Evolutionary conservation across 2,113 vertebrate species (phyloP).

Genomic region (Marmota monax): DNA sequence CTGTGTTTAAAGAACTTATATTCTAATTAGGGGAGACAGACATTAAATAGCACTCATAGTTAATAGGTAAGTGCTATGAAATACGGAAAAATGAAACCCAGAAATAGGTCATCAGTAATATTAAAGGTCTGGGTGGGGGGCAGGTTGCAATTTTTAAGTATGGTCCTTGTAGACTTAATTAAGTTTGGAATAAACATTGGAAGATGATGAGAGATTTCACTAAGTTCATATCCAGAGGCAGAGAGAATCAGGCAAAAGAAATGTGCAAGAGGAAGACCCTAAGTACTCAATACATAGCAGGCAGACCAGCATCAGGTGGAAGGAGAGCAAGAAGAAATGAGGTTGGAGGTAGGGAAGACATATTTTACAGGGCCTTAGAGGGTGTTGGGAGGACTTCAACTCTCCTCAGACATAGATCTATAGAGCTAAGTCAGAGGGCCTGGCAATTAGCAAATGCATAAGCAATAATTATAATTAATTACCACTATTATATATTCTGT

Average conservation of each 20-base stretch:
- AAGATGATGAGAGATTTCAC: not conserved
- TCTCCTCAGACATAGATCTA: not conserved
- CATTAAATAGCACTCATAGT: not conserved
- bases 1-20: not conserved
- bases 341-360: not conserved
- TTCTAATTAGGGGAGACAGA: not conserved
- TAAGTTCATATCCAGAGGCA: not conserved
- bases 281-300: not conserved
- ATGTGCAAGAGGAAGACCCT: not conserved
- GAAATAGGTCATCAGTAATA: not conserved
- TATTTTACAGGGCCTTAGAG: fast-evolving
- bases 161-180: too few species aligned
- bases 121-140: fast-evolving
- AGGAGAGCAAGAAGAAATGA: not conserved
- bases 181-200: not conserved
- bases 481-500: not conserved
- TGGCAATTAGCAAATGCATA: slow-evolving; percentile 19
- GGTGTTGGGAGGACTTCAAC: not conserved
- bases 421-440: not conserved
- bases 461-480: not conserved
- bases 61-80: not conserved
- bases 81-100: not conserved
- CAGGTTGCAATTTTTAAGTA: not conserved
- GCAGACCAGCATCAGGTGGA: not conserved
- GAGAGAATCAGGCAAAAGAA: not conserved